Percentiles rank a stretch among this genome's conserved stretches.
Evolutionary conservation across 2,888 invertebrate genomes (phyloP).

Genomic region (Tenthredo distinguenda): DNA sequence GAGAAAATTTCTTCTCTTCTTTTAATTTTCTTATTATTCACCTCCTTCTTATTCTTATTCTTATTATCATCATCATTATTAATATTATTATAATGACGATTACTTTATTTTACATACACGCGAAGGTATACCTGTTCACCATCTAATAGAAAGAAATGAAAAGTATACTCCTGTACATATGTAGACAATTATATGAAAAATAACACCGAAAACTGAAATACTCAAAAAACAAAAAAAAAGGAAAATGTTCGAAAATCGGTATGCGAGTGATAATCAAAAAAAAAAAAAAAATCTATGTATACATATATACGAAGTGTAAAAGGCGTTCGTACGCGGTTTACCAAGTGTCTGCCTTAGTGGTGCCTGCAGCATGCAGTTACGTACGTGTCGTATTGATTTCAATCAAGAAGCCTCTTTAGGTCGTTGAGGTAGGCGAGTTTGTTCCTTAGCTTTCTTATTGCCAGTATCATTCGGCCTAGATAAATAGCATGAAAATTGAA

Average conservation of each 20-base stretch:
- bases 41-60: background rate
- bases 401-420: constrained; percentile 72
- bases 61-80: background rate
- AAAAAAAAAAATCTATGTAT: background rate
- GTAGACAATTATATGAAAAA: background rate
- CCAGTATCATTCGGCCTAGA: background rate
- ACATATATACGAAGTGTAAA: background rate
- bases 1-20: background rate
- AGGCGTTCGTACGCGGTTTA: background rate
- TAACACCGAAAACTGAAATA: background rate
- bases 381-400: constrained; percentile 72
- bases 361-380: constrained; percentile 53
- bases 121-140: too few species aligned
- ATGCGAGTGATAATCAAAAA: background rate
- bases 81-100: background rate
- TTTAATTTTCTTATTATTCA: background rate
- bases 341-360: background rate
- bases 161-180: too few species aligned
- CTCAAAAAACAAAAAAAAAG: background rate
- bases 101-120: too few species aligned
- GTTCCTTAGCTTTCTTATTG: background rate
- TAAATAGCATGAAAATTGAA: background rate
- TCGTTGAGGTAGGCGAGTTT: background rate
- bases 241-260: too few species aligned
- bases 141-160: too few species aligned